Evolutionary conservation across 2,797 vertebrate genomes (phyloP), one percentile per base, ranked within the genome.

Genomic region (Miichthys miiuy): DNA sequence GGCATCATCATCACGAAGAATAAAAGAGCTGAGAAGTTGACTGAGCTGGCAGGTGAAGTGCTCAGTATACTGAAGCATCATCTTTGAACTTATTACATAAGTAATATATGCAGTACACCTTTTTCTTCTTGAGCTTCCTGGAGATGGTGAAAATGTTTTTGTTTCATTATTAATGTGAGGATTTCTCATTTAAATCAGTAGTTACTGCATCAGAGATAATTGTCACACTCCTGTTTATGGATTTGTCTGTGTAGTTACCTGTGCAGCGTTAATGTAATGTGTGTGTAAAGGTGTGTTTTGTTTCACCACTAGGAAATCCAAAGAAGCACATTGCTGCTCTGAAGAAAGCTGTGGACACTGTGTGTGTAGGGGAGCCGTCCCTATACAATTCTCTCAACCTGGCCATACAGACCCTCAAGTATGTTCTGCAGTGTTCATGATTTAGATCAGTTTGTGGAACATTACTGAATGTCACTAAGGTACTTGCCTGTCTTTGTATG

Each of bases 1-100:
- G 98, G 98, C 42, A 93, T 99, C 61, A 97, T 99, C 92, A 93
- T 96, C 78, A 99, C 98, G 1, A 99, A 97, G 92, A 97, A 96
- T 89, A 99, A 99, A 93, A 93, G 98, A 90, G 97, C 98, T 2
- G 98, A 99, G 92, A 99, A 98, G 89, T 94, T 99, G 87, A 98
- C 98, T 1, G 98, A 99, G 67, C 95, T 99, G 70, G 95, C 97
- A 96, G 98, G 98, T 98, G 93, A 88, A 90, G 1, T 38, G 34
- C 8, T 38, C 8, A 38, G 34, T 38, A 9, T 38, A 38, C 34
- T 98, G 92, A 88, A 90, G 1, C 38, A 14, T 21, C 21, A 14
- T 41, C n/a, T 42, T 42, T 60, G 2, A 14, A 42, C 58, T 7
- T 8, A 34, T 34, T 34, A 34, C 30, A 34, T 34, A 7, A 34